Base-by-base conservation (phyloP, 2,113 vertebrate species). In the Halcyon senegalensis region DNA sequence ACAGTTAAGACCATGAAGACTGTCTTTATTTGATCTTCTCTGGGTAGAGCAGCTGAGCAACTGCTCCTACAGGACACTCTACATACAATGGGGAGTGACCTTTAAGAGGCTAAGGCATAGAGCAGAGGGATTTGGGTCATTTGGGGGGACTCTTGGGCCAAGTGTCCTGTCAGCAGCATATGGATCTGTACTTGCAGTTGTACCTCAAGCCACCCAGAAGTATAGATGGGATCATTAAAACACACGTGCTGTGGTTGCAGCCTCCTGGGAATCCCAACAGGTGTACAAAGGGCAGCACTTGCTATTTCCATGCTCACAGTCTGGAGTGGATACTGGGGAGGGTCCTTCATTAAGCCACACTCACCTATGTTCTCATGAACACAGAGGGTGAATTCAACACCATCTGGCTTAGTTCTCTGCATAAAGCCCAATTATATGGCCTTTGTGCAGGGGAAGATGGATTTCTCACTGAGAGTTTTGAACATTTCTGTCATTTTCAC, bases 401-500 rank as follows among this genome's bases (percentile, higher is more conserved):
- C 31, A 62, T 37, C 46, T 53, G n/a, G 12, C 39, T 95, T 67
- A 37, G 41, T 16, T 82, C 50, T 78, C 39, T 73, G 24, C 63
- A 33, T 44, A 90, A 83, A 93, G 78, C 41, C 23, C 41, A 39
- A 25, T 75, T 78, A 51, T 6, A 1, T 5, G 8, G 62, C 53
- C n/a, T 91, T 79, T 63, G 28, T 33, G 28, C 84, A 63, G 23
- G 17, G 10, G 41, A 24, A 80, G 67, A n/a, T 58, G 28, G 41
- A 63, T 96, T 91, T 88, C 84, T 80, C 67, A 55, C 55, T 27
- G 24, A 19, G 82, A 90, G 25, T 62, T 94, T 81, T n/a, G 21
- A 76, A 44, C n/a, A 46, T 37, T 79, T 87, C 50, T 84, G 60
- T 88, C 87, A 86, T 93, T 94, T 93, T 74, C 83, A 37, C 63